Evolutionary conservation across 1,140 invertebrate species (phyloP).

Genomic region (Drosophila novamexicana): DNA sequence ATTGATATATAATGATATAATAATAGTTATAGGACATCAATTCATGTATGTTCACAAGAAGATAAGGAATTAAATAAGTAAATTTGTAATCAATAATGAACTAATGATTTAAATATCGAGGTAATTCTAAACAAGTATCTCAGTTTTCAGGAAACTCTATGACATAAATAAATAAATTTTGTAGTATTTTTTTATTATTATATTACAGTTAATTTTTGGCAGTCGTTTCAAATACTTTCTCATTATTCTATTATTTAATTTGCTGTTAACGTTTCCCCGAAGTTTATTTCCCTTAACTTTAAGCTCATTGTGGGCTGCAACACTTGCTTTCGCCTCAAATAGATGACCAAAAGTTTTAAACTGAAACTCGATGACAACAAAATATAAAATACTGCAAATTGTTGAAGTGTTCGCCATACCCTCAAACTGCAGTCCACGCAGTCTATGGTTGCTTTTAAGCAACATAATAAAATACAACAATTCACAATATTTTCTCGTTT

Average conservation of each 20-base stretch:
- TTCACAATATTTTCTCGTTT: conserved; percentile 70
- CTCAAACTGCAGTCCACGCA: conserved; percentile 28
- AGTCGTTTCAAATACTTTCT: too few relatives aligned
- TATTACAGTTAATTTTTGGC: too few relatives aligned
- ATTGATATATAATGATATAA: too few relatives aligned
- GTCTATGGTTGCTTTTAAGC: conserved; percentile 35
- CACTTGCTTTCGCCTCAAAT: conserved; percentile 5
- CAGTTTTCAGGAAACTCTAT: too few relatives aligned
- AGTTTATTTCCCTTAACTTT: not conserved
- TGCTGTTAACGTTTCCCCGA: not conserved
- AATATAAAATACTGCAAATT: conserved; percentile 60
- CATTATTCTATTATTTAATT: not conserved
- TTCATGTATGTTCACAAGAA: too few relatives aligned
- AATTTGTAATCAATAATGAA: too few relatives aligned
- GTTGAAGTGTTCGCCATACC: conserved; percentile 52
- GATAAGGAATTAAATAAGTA: too few relatives aligned
- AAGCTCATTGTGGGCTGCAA: not conserved
- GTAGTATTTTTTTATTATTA: too few relatives aligned
- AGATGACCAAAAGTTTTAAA: conserved; percentile 51
- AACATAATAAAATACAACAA: conserved; percentile 77
- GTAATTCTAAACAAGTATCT: too few relatives aligned
- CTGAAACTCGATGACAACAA: conserved; percentile 62
- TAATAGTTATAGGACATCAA: too few relatives aligned
- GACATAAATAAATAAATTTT: too few relatives aligned
- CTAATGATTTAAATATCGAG: too few relatives aligned